A percentile compares a stretch with the other conserved stretches of the same genome.
phyloP scores from a whole-genome alignment of 1,140 invertebrate genomes.

The Euura lappo region DNA sequence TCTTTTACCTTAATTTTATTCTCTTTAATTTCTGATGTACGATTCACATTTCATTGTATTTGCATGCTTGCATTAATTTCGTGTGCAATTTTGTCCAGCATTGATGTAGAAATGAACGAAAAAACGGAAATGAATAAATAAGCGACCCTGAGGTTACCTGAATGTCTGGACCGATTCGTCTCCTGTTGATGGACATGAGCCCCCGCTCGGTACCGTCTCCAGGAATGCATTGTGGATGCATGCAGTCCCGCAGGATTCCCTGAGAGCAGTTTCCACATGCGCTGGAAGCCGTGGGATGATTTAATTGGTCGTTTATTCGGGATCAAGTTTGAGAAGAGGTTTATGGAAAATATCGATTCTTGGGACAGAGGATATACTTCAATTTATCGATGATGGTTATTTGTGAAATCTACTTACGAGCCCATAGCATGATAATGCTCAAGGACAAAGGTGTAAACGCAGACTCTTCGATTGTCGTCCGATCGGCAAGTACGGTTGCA shows the following conservation, averaged over 20 bases:
- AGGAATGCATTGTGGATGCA: constrained; percentile 61
- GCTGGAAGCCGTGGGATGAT: constrained; percentile 20
- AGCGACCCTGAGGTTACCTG: constrained; percentile 41
- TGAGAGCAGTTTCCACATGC: constrained; percentile 38
- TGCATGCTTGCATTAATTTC: no score
- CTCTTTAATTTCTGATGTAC: no score
- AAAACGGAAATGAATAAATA: not conserved
- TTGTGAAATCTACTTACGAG: constrained; percentile 1
- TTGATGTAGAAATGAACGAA: no score
- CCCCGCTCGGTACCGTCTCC: constrained; percentile 62
- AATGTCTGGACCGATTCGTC: constrained; percentile 65
- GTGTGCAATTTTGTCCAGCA: no score
- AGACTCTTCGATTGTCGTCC: constrained; percentile 31
- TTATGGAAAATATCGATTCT: no score
- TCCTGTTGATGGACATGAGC: constrained; percentile 64
- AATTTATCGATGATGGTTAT: no score
- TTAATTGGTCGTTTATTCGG: not conserved
- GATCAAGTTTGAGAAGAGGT: no score
- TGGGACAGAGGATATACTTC: no score
- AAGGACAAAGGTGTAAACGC: constrained; percentile 55
- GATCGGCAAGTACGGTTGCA: not conserved
- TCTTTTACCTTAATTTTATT: no score
- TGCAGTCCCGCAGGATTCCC: constrained; percentile 53
- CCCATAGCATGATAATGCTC: constrained; percentile 59
- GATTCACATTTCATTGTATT: no score